Evolutionary conservation across 2,113 vertebrate genomes (phyloP), one percentile per base, ranked within the genome.

Genomic region (Cryptotis parvus): DNA sequence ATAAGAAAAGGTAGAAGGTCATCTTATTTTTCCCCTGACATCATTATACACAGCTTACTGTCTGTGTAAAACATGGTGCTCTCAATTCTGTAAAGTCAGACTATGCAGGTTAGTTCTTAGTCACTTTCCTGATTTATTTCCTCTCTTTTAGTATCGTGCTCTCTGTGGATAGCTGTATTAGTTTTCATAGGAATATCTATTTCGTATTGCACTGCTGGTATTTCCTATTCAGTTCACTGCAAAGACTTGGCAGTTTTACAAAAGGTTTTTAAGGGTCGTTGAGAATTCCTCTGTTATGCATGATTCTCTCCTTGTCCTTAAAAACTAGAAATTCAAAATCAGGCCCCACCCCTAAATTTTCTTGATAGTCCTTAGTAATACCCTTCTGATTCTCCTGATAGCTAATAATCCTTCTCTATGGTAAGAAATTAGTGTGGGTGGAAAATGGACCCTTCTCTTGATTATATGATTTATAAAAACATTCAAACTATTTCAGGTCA

Each of bases 161-260:
- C 69, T 89, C 37, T 6, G 2, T 7, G n/a, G 7, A 0, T n/a
- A 0, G 52, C 27, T 65, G 26, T 35, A 41, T 75, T 43, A 66
- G 3, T 1, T 4, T 4, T 12, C 7, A 9, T 24, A 41, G 4
- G 5, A 11, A 16, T 88, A 1, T 27, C 11, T 24, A 8, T 26
- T 15, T 39, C 29, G 3, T 33, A 33, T 39, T 63, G 35, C 29
- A 52, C 3, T 37, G 4, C 1, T 31, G 18, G 6, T 12, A 92
- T 72, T 66, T 49, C 39, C 91, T n/a, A 61, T 31, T 61, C 4
- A 91, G 33, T 3, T 4, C 2, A 10, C 35, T 58, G 3, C n/a
- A 87, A 81, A 61, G 18, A 41, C 7, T 63, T 22, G 31, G 74
- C 24, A 70, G 35, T 43, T 29, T 1, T 3, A 39, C 1, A 33